A percentile compares a stretch with the other conserved stretches of the same genome.
Evolutionary conservation across 2,888 invertebrate genomes (phyloP).

Genomic region (Drosophila nr. perissopoda): DNA sequence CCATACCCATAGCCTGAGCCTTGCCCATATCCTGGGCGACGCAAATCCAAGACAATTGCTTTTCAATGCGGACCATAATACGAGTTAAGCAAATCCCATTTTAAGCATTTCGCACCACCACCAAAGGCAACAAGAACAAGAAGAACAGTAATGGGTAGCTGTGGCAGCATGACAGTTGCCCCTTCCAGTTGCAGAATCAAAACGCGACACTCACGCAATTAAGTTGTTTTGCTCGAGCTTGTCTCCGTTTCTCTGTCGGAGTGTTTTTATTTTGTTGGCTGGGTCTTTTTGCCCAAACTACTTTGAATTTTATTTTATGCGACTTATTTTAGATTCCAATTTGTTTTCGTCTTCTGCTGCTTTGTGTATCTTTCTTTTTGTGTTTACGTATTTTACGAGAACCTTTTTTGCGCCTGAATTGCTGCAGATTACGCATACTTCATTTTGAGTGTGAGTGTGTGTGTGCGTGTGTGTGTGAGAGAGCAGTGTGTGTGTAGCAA

Average conservation of each 20-base stretch:
- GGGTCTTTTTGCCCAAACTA: conserved; percentile 54
- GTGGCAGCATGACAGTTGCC: conserved; percentile 25
- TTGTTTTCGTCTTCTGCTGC: conserved; percentile 32
- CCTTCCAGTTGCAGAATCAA: conserved; percentile 58
- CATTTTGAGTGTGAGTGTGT: conserved; percentile 32
- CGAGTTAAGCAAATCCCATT: conserved; percentile 61
- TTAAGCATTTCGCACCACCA: conserved; percentile 70
- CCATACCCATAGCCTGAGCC: neutral
- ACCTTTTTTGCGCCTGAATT: conserved; percentile 80
- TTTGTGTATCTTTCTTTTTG: conserved; percentile 45
- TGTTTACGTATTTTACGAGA: conserved; percentile 68
- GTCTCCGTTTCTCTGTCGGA: conserved; percentile 26
- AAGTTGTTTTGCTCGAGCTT: conserved; percentile 67
- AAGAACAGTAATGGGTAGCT: neutral
- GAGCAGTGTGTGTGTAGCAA: conserved; percentile 52
- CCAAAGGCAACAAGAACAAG: conserved; percentile 22
- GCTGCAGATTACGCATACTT: conserved; percentile 79
- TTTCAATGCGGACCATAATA: conserved; percentile 70
- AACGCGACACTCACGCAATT: conserved; percentile 79
- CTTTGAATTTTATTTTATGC: conserved; percentile 72
- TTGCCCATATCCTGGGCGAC: conserved; percentile 30
- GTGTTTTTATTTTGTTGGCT: conserved; percentile 14
- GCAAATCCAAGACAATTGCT: conserved; percentile 82
- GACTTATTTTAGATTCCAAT: conserved; percentile 52
- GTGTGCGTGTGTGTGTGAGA: conserved; percentile 17